Conservation (phyloP, 1,140 invertebrate genomes). For the Eulimnadia texana region DNA sequence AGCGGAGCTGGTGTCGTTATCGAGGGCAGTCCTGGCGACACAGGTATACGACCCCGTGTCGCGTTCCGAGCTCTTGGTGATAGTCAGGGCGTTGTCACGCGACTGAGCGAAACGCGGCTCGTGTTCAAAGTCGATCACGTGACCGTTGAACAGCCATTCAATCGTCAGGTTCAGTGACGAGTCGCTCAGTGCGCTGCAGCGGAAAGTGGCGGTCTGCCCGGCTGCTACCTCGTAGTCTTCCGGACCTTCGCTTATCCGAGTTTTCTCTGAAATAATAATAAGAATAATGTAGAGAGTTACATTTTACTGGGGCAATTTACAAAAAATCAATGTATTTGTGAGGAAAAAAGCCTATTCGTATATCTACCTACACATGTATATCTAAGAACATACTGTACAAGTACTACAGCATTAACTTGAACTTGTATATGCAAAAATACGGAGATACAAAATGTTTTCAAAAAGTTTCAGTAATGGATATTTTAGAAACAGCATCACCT, state of each 20-base stretch:
- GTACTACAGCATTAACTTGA: too few relatives aligned
- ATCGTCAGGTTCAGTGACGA: conserved; percentile 61
- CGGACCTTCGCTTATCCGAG: conserved; percentile 67
- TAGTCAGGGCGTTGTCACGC: conserved; percentile 75
- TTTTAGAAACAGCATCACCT: too few relatives aligned
- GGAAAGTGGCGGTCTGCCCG: conserved; percentile 74
- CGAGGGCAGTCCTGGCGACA: conserved; percentile 77
- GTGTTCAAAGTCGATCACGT: conserved; percentile 70
- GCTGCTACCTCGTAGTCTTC: conserved; percentile 82
- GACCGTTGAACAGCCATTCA: conserved; percentile 72
- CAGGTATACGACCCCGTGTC: conserved; percentile 94
- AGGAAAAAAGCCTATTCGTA: too few relatives aligned
- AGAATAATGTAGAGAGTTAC: too few relatives aligned
- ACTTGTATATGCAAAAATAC: too few relatives aligned
- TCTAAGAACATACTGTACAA: too few relatives aligned
- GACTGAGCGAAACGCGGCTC: conserved; percentile 43
- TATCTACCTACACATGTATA: too few relatives aligned
- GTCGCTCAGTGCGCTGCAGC: conserved; percentile 81
- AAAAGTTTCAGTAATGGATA: too few relatives aligned
- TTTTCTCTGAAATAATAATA: conserved; percentile 43
- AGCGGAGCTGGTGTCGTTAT: conserved; percentile 64
- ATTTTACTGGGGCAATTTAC: too few relatives aligned
- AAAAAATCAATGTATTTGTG: not conserved
- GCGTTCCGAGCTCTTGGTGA: conserved; percentile 81
- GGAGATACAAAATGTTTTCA: too few relatives aligned